Evolutionary conservation across 2,113 vertebrate species (phyloP).

Genomic region (Nesogale talazaci): DNA sequence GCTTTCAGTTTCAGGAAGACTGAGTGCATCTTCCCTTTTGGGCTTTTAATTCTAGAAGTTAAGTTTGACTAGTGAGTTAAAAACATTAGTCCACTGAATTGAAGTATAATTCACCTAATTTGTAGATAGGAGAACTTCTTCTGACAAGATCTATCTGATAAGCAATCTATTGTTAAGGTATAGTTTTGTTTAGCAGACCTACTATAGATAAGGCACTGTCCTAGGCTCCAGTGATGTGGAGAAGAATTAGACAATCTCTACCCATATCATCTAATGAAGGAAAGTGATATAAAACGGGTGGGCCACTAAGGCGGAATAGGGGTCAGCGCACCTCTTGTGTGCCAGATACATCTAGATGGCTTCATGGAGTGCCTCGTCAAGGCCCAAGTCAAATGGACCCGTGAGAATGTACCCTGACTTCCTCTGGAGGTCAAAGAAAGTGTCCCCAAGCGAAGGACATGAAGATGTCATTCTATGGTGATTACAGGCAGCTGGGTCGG

Average conservation of each 20-base stretch:
- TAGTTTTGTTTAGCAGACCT: not conserved
- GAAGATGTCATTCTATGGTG: not conserved
- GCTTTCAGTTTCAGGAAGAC: too few relatives aligned
- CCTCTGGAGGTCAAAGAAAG: conserved; percentile 7
- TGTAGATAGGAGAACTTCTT: not conserved
- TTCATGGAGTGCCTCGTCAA: too few relatives aligned
- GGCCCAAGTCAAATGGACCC: too few relatives aligned
- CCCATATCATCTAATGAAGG: not conserved
- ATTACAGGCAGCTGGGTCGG: not conserved
- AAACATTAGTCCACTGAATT: not conserved
- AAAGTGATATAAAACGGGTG: not conserved
- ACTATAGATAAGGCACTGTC: not conserved
- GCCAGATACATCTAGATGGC: not conserved
- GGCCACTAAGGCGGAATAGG: not conserved
- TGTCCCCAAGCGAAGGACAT: not conserved
- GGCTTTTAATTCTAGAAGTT: not conserved
- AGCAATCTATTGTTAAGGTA: not conserved
- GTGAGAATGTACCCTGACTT: not conserved
- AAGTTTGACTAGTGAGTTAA: not conserved
- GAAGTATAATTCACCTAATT: not conserved
- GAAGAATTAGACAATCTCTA: not conserved
- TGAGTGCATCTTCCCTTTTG: too few relatives aligned
- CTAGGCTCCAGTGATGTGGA: not conserved
- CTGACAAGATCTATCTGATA: not conserved
- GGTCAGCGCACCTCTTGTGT: not conserved